phyloP scores from a whole-genome alignment of 2,888 invertebrate species.

The Acheta domesticus region DNA sequence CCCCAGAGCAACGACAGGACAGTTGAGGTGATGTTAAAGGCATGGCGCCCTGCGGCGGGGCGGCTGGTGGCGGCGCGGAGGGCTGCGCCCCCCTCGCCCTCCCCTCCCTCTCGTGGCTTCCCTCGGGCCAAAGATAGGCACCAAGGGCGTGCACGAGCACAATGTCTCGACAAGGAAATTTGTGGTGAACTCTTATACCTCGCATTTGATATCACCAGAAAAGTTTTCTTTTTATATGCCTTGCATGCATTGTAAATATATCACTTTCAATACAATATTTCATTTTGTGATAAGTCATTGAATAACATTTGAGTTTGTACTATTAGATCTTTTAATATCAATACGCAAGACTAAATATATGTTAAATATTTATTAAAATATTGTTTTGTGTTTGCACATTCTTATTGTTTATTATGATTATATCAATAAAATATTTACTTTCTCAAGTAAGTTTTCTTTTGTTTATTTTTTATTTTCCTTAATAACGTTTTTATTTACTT shows the following conservation, averaged over 20 bases:
- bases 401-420: conserved; percentile 26
- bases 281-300: not conserved
- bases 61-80: conserved; percentile 3
- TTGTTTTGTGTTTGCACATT: conserved; percentile 22
- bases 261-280: conserved; percentile 1
- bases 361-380: conserved; percentile 23
- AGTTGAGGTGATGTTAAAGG: not conserved
- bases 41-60: not conserved
- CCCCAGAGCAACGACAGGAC: not conserved
- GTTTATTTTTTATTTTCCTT: conserved; percentile 20
- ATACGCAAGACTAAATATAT: conserved; percentile 9
- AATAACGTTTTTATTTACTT: too few relatives aligned
- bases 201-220: not conserved
- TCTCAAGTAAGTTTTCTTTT: conserved; percentile 21
- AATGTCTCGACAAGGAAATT: not conserved
- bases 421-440: conserved; percentile 21
- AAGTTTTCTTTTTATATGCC: conserved; percentile 11
- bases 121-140: not conserved
- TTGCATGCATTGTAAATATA: not conserved
- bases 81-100: not conserved
- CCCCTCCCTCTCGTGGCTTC: not conserved
- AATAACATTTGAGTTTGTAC: not conserved
- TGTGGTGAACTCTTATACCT: not conserved
- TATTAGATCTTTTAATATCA: conserved; percentile 19
- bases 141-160: not conserved